phyloP scores from a whole-genome alignment of 2,888 invertebrate genomes.

The Buathra laborator region DNA sequence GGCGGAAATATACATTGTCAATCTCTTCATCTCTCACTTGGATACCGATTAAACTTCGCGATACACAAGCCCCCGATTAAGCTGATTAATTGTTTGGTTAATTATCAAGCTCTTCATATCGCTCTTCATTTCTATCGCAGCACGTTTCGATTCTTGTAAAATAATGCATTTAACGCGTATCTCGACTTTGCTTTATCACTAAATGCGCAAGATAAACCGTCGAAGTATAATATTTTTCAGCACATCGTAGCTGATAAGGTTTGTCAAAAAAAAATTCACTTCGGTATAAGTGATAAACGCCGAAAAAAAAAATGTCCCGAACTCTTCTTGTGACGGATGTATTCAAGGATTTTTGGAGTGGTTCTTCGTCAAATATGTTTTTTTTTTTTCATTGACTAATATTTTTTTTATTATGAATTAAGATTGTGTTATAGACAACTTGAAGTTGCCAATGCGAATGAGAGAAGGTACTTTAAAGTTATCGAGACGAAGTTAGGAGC shows the following conservation, averaged over 20 bases:
- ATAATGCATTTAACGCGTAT: not conserved
- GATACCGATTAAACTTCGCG: not conserved
- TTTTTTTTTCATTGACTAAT: no score
- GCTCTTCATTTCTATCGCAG: not conserved
- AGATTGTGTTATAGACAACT: no score
- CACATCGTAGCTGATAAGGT: not conserved
- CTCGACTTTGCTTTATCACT: not conserved
- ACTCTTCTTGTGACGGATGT: no score
- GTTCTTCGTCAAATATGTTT: no score
- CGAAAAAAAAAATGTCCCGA: not conserved
- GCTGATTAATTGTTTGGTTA: not conserved
- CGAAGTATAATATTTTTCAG: not conserved
- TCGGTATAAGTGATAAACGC: not conserved
- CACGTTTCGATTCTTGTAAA: not conserved
- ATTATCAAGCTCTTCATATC: not conserved
- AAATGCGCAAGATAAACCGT: not conserved
- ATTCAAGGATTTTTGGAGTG: no score
- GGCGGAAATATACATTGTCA: constrained; percentile 35
- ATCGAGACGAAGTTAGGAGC: no score
- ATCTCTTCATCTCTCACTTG: constrained; percentile 1
- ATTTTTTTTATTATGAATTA: no score
- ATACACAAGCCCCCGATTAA: constrained; percentile 2
- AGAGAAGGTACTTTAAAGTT: no score
- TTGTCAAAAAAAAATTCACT: not conserved
- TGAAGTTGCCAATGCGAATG: no score